Conservation (phyloP, 2,888 invertebrate genomes). For the Polylopha cassiicola region DNA sequence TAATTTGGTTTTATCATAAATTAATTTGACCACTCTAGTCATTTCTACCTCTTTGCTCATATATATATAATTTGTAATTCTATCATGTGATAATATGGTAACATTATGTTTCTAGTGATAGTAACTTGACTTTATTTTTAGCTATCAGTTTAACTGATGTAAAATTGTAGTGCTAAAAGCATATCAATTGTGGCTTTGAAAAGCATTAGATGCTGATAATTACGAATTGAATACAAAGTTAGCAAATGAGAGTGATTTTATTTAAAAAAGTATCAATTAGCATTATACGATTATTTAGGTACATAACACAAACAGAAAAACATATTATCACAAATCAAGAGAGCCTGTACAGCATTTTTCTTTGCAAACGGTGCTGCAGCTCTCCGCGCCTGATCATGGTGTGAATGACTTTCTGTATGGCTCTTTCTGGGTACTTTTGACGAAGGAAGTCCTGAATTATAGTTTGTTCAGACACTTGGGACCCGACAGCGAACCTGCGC, state of each 20-base stretch:
- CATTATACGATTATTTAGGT: too few relatives aligned
- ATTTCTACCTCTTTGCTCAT: slow-evolving; percentile 31
- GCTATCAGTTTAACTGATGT: slow-evolving; percentile 18
- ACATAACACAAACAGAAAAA: too few relatives aligned
- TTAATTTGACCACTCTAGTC: slow-evolving; percentile 44
- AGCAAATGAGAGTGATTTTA: slow-evolving; percentile 11
- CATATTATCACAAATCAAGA: slow-evolving; percentile 71
- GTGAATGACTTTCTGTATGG: slow-evolving; percentile 93
- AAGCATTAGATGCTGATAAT: slow-evolving; percentile 15
- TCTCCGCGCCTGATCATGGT: slow-evolving; percentile 97
- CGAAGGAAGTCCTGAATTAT: slow-evolving; percentile 91
- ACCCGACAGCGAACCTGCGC: slow-evolving; percentile 95
- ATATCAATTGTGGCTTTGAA: not conserved
- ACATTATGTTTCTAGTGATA: not conserved
- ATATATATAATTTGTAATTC: slow-evolving; percentile 2
- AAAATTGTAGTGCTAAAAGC: slow-evolving; percentile 12
- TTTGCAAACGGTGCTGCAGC: slow-evolving; percentile 95
- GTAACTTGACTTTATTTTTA: slow-evolving; percentile 3
- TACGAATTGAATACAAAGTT: slow-evolving; percentile 6
- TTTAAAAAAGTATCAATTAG: too few relatives aligned
- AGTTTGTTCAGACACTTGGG: slow-evolving; percentile 95
- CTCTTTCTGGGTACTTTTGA: slow-evolving; percentile 91
- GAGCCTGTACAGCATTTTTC: slow-evolving; percentile 96
- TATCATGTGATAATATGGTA: slow-evolving; percentile 6
- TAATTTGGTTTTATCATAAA: too few relatives aligned